These are phyloP conservation scores for Takifugu flavidus DNA, from an alignment of 2,113 vertebrate species.

Conservation along the genomic window DNA sequence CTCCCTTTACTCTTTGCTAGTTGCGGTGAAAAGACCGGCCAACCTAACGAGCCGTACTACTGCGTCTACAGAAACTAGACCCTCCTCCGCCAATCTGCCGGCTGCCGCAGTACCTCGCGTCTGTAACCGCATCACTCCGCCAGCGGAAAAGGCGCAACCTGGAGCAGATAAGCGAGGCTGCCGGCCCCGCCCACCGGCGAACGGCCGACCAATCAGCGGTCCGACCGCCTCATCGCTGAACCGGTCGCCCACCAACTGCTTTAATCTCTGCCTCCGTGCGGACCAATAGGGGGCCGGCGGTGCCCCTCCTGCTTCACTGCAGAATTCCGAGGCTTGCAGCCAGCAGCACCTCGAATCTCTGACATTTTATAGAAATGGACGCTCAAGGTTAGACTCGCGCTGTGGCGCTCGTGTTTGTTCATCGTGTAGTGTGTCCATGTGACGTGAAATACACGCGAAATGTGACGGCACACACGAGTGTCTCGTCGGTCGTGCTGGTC, in stretches of 20 bases:
- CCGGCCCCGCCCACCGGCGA: conserved; percentile 31
- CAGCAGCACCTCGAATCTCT: conserved; percentile 48
- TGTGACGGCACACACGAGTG: conserved; percentile 45
- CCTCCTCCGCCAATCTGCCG: conserved; percentile 64
- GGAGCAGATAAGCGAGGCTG: conserved; percentile 30
- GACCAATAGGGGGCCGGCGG: conserved; percentile 58
- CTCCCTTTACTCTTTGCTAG: conserved; percentile 62
- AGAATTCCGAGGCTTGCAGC: conserved; percentile 70
- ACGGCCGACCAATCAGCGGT: conserved; percentile 51
- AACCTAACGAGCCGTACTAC: conserved; percentile 60
- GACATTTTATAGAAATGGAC: conserved; percentile 60
- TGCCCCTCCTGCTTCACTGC: conserved; percentile 79
- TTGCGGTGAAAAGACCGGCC: conserved; percentile 69
- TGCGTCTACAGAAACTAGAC: conserved; percentile 39
- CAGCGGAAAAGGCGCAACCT: conserved; percentile 58
- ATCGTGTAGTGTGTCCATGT: conserved; percentile 44
- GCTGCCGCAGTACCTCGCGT: conserved; percentile 67
- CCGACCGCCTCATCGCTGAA: conserved; percentile 39
- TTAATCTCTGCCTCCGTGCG: not conserved
- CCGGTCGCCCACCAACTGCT: conserved; percentile 44
- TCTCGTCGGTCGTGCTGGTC: conserved; percentile 44
- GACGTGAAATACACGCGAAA: conserved; percentile 25
- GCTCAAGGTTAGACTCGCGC: conserved; percentile 60
- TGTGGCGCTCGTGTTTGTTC: conserved; percentile 63
- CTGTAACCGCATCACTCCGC: conserved; percentile 62